Base-by-base conservation (phyloP, 2,113 vertebrate species). In the Apaloderma vittatum region DNA sequence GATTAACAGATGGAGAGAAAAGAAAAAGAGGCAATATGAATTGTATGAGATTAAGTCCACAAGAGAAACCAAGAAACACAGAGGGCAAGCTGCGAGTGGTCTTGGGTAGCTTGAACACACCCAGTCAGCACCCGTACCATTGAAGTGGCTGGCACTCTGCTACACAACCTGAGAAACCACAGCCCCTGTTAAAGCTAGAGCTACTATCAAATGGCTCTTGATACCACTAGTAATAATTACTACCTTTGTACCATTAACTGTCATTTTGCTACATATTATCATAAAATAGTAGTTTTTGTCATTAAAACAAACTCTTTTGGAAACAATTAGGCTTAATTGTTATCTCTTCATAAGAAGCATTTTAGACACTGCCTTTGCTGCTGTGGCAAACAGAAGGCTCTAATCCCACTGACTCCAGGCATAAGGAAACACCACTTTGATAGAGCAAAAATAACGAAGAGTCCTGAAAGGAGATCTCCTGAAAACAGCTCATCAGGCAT, bases 401-500 rank as follows among this genome's bases (percentile, higher is more conserved):
- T 58, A 37, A 37, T 73, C 74, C 48, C 61, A 90, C 45, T 29
- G 30, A 89, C 45, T 91, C 52, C 11, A 61, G n/a, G 48, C 61
- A 84, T 65, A 77, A 88, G 22, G 54, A 92, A 95, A 36, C 55
- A 77, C 52, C 76, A 59, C 62, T 79, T 74, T 20, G 21, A 82
- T 46, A 77, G 6, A 52, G 55, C 51, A 96, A 77, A 95, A 89
- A 72, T 29, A 95, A 72, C 40, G 61, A 79, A 62, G 45, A 55
- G 74, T 73, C 83, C 78, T 65, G 77, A 98, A 98, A 98, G 11
- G 63, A 94, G 74, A 96, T 95, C 89, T 90, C 95, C 40, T 22
- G 34, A 89, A 96, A 91, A 22, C 91, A 94, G 93, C 55, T 14
- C 5, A 97, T 62, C 62, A 91, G 82, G 98, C 98, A 98, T 98